These are phyloP conservation scores for Camponotus fellah DNA, from an alignment of 2,888 invertebrate genomes.

Conservation along the genomic window DNA sequence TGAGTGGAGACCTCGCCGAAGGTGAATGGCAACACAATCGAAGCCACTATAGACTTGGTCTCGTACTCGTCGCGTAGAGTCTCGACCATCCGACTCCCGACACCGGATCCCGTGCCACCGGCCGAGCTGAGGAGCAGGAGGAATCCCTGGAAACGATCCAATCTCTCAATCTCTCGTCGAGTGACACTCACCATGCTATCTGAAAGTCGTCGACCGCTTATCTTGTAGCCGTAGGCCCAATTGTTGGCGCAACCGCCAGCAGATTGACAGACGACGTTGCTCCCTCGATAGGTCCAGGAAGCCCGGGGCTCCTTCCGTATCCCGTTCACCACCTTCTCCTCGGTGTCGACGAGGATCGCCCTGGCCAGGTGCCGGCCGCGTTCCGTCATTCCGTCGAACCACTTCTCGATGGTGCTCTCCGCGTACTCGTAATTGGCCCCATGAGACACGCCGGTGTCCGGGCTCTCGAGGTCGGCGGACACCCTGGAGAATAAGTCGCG, in stretches of 20 bases:
- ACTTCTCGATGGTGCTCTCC: slow-evolving; percentile 83
- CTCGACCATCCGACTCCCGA: slow-evolving; percentile 86
- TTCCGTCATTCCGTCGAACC: slow-evolving; percentile 85
- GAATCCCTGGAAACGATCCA: slow-evolving; percentile 85
- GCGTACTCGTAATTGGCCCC: slow-evolving; percentile 81
- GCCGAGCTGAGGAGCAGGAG: slow-evolving; percentile 86
- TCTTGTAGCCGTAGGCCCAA: slow-evolving; percentile 87
- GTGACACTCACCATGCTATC: slow-evolving; percentile 83
- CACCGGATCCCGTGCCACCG: slow-evolving; percentile 88
- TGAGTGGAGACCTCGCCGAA: slow-evolving; percentile 87
- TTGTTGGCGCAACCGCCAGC: slow-evolving; percentile 87
- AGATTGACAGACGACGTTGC: slow-evolving; percentile 84
- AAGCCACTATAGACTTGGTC: slow-evolving; percentile 85
- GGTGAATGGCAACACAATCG: slow-evolving; percentile 86
- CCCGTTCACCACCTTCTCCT: slow-evolving; percentile 86
- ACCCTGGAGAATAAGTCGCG: slow-evolving; percentile 85
- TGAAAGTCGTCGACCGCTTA: slow-evolving; percentile 84
- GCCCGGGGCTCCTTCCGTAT: slow-evolving; percentile 75
- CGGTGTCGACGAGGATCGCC: slow-evolving; percentile 87
- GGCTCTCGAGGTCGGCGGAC: slow-evolving; percentile 83
- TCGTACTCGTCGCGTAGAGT: slow-evolving; percentile 85
- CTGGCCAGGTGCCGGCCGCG: slow-evolving; percentile 84
- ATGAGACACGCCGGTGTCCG: slow-evolving; percentile 77
- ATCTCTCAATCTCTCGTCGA: slow-evolving; percentile 85
- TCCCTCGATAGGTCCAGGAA: slow-evolving; percentile 83